These are phyloP conservation scores for Mamestra configurata DNA, from an alignment of 1,140 invertebrate species.

Conservation along the genomic window DNA sequence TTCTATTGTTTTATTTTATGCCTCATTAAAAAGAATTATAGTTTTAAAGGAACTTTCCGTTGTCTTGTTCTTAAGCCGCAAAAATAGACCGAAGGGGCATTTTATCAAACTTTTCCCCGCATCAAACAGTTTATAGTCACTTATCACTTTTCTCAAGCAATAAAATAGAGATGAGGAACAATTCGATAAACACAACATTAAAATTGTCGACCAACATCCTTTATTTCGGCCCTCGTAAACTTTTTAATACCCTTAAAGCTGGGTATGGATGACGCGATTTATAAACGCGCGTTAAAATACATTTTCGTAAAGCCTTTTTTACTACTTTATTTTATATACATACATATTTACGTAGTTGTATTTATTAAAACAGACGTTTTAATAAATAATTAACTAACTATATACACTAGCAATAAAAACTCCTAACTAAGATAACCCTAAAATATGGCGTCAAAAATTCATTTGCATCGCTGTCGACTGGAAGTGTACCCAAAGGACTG, in stretches of 20 bases:
- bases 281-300: not conserved
- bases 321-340: no score
- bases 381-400: no score
- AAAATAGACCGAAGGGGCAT: constrained; percentile 7
- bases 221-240: constrained; percentile 69
- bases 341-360: no score
- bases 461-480: no score
- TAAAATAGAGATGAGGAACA: constrained; percentile 71
- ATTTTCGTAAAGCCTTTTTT: not conserved
- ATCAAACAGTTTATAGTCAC: constrained; percentile 60
- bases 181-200: constrained; percentile 61
- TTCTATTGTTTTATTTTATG: constrained; percentile 24
- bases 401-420: no score
- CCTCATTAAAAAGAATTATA: constrained; percentile 7
- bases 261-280: constrained; percentile 17
- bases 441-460: no score
- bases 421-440: no score
- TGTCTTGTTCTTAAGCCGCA: constrained; percentile 6
- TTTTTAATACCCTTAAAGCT: constrained; percentile 58
- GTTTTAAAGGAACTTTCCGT: not conserved
- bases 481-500: no score
- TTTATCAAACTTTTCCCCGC: constrained; percentile 56
- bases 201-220: constrained; percentile 65
- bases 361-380: no score
- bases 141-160: constrained; percentile 63